Evolutionary conservation across 64 coral and sea anemone genomes (phyloP), one percentile per base, ranked within the genome.

Genomic region (Orbicella faveolata): DNA sequence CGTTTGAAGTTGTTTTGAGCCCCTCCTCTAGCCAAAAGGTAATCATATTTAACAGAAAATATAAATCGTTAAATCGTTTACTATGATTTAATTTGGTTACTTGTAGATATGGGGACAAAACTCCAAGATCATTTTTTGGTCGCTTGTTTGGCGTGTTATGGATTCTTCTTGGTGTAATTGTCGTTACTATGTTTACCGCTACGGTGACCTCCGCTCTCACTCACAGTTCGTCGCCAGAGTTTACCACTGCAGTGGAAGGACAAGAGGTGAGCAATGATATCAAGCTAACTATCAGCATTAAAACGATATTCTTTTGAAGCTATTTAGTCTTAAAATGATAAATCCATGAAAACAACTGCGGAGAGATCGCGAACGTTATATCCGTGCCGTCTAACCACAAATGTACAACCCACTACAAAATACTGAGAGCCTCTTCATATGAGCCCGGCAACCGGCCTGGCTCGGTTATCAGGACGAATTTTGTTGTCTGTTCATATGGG

Each of bases 21-120:
- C 55, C 54, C 54, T 9, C 55, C 9, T 10, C 55, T 1, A 48
- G 44, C 44, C 4, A 6, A 48, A 48, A 48, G 5, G 44, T 48
- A 48, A 48, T 48, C 44, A 48, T 6, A 6, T 67, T 67, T 67
- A 6, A 67, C 20, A 1, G 64, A 21, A 20, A 7, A 19, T 21
- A 19, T 67, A 23, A n/a, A 4, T 67, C 18, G 20, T 67, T 7
- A 67, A 17, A 17, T 21, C 4, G 15, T 21, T 67, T 21, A 67
- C 30, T 30, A 30, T 30, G 30, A 30, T 23, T 21, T 67, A 11
- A 23, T 70, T 25, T n/a, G 25, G 19, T 23, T 63, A 16, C 15
- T 59, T 34, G 3, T 23, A 92, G 90, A 52, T 92, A 92, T 79
- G 90, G 90, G 18, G 90, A 92, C 75, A 92, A 92, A 35, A 86